These are phyloP conservation scores for Phortica magna DNA, from an alignment of 2,888 invertebrate genomes.

Conservation along the genomic window DNA sequence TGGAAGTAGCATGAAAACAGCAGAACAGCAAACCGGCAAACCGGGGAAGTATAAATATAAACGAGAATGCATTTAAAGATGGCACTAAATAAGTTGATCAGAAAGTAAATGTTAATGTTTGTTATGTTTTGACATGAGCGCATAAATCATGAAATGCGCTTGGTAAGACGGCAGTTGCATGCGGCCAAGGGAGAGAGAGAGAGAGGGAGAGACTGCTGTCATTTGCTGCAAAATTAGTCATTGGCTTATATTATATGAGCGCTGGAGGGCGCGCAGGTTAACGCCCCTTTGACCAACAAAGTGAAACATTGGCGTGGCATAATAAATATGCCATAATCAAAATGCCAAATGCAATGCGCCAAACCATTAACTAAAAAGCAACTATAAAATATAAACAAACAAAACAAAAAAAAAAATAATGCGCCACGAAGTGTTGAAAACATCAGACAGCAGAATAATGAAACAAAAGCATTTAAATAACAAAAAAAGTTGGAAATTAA, in stretches of 20 bases:
- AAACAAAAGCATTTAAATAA: constrained; percentile 11
- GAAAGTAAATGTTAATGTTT: neutral
- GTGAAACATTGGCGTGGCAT: neutral
- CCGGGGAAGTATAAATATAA: neutral
- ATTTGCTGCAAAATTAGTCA: constrained; percentile 17
- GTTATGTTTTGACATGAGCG: neutral
- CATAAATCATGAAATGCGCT: constrained; percentile 14
- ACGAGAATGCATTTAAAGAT: neutral
- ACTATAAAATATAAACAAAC: neutral
- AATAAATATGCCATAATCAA: neutral
- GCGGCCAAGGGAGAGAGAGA: too few relatives aligned
- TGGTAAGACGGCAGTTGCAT: neutral
- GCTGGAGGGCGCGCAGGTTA: neutral
- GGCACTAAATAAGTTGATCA: neutral
- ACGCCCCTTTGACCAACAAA: constrained; percentile 16
- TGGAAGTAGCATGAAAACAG: too few relatives aligned
- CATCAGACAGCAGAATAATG: neutral
- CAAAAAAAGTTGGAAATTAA: constrained; percentile 23
- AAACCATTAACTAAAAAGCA: neutral
- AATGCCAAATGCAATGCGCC: constrained; percentile 8
- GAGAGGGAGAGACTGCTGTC: neutral
- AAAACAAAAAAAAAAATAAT: neutral
- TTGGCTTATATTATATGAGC: neutral
- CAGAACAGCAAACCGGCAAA: neutral
- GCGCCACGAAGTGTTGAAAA: constrained; percentile 5